phyloP scores from a whole-genome alignment of 2,888 invertebrate genomes.

The Chymomyza procnemis region DNA sequence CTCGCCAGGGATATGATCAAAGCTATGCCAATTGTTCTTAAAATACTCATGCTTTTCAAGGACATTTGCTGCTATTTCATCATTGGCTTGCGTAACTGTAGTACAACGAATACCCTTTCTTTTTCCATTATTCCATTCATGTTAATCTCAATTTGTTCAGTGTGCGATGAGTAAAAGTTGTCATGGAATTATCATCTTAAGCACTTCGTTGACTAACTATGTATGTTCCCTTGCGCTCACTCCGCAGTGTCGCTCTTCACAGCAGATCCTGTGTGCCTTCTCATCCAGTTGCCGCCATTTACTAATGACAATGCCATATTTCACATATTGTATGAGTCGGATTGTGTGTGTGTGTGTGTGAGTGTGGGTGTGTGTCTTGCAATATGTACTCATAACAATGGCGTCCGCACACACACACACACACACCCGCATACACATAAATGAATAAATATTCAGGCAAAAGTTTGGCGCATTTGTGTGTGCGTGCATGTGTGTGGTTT shows the following conservation, averaged over 20 bases:
- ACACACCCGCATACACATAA: not conserved
- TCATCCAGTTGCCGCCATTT: conserved; percentile 10
- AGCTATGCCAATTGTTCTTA: too few relatives aligned
- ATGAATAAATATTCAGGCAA: conserved; percentile 31
- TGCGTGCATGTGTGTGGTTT: not conserved
- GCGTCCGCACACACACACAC: not conserved
- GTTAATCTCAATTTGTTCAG: conserved; percentile 2
- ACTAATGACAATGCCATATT: conserved; percentile 7
- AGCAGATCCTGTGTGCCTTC: not conserved
- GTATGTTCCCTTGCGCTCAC: not conserved
- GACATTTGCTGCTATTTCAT: too few relatives aligned
- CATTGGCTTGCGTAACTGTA: too few relatives aligned
- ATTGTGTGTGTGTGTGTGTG: conserved; percentile 2
- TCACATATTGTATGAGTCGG: not conserved
- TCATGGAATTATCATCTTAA: not conserved
- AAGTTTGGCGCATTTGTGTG: conserved; percentile 1
- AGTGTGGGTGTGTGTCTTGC: not conserved
- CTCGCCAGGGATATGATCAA: too few relatives aligned
- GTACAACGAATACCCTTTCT: too few relatives aligned
- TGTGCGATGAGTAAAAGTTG: conserved; percentile 23
- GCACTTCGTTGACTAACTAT: not conserved
- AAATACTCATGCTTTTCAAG: too few relatives aligned
- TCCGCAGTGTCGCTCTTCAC: not conserved
- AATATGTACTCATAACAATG: not conserved
- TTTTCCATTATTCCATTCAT: not conserved